phyloP scores from a whole-genome alignment of 2,113 vertebrate species.

The Macrotus californicus region DNA sequence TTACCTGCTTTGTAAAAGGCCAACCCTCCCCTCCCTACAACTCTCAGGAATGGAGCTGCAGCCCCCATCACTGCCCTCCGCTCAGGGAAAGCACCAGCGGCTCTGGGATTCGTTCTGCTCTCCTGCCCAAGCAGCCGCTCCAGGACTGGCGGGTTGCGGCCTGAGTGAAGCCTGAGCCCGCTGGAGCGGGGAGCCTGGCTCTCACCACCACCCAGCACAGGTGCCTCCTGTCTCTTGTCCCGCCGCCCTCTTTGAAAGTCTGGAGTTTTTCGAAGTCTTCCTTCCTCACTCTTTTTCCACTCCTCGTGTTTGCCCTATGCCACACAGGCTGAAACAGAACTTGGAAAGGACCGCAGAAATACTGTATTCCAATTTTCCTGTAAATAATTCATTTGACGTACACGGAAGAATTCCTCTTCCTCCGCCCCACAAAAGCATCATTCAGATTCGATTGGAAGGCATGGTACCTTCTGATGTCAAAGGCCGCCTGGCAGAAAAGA shows the following conservation, averaged over 20 bases:
- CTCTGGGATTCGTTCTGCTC: not conserved
- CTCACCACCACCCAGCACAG: rapidly evolving
- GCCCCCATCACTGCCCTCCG: rapidly evolving
- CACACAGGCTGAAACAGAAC: not conserved
- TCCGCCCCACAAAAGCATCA: not conserved
- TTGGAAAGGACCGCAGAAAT: too few relatives aligned
- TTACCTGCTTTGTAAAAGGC: not conserved
- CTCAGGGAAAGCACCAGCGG: rapidly evolving
- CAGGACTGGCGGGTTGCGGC: not conserved
- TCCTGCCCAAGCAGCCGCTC: not conserved
- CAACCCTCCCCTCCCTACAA: rapidly evolving
- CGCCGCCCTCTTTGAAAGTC: not conserved
- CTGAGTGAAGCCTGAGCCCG: too few relatives aligned
- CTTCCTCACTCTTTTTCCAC: not conserved
- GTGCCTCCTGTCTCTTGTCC: not conserved
- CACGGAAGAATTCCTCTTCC: not conserved
- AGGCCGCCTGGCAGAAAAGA: not conserved
- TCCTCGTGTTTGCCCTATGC: not conserved
- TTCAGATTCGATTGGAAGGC: not conserved
- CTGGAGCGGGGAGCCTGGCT: rapidly evolving
- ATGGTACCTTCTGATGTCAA: not conserved
- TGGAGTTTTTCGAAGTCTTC: not conserved
- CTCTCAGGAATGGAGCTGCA: not conserved
- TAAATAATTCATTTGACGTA: not conserved
- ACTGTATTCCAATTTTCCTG: not conserved